Evolutionary conservation across 2,797 vertebrate species (phyloP).

Genomic region (Xyrichtys novacula): DNA sequence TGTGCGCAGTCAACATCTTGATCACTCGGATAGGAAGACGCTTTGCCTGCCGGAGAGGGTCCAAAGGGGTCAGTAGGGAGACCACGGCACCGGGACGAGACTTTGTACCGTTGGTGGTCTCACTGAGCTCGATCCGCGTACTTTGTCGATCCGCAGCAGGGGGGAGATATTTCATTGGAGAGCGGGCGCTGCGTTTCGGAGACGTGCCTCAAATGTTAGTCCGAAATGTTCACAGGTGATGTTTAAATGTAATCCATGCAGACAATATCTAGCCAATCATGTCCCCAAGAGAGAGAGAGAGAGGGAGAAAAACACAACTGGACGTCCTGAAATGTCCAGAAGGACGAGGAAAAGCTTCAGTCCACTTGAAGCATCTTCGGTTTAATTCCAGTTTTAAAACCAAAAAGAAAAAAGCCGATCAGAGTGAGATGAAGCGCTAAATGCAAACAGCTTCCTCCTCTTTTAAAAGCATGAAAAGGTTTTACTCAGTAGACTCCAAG

Average conservation of each 20-base stretch:
- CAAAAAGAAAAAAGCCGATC: conserved; percentile 31
- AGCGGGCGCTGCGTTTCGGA: conserved; percentile 66
- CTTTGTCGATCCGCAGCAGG: conserved; percentile 68
- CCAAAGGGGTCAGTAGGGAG: conserved; percentile 85
- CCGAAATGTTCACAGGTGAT: conserved; percentile 4
- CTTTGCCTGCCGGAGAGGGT: conserved; percentile 90
- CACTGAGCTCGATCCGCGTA: conserved; percentile 78
- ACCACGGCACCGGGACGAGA: conserved; percentile 71
- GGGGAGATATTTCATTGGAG: conserved; percentile 91
- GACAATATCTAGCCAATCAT: conserved; percentile 21
- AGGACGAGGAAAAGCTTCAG: conserved; percentile 53
- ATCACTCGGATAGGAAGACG: conserved; percentile 90
- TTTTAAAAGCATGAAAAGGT: background rate
- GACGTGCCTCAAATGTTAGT: conserved; percentile 32
- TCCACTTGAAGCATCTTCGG: conserved; percentile 49
- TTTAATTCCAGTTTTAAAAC: conserved; percentile 9
- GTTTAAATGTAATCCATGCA: conserved; percentile 69
- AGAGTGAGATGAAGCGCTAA: background rate
- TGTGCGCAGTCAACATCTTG: conserved; percentile 90
- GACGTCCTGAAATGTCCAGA: conserved; percentile 55
- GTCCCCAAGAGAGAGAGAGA: background rate
- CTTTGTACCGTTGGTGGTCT: conserved; percentile 40
- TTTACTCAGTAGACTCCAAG: conserved; percentile 37
- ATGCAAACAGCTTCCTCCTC: background rate
- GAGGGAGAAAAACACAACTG: conserved; percentile 1